Percentiles rank a stretch among this genome's conserved stretches.
Conservation (phyloP, 2,113 vertebrate species). For the Rhinoptilus africanus region DNA sequence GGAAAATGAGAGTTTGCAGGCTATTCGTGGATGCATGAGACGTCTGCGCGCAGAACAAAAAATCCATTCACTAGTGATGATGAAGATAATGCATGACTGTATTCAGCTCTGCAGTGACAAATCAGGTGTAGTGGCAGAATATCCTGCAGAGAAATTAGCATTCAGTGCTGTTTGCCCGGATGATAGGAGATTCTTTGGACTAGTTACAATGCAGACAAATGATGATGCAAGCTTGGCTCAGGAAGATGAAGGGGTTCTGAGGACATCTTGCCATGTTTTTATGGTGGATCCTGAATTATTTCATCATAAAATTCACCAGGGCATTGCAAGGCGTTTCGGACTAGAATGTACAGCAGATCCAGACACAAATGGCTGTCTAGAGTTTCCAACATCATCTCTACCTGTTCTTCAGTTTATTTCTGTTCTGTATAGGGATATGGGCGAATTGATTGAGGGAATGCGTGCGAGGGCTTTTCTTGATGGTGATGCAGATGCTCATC, state of each 20-base stretch:
- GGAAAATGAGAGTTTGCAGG: slow-evolving; percentile 92
- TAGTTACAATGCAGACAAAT: slow-evolving; percentile 93
- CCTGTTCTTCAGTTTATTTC: slow-evolving; percentile 95
- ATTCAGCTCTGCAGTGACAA: slow-evolving; percentile 88
- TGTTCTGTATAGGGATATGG: slow-evolving; percentile 95
- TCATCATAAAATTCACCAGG: slow-evolving; percentile 89
- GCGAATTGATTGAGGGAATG: slow-evolving; percentile 91
- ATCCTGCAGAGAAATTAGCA: slow-evolving; percentile 94
- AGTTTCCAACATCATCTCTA: slow-evolving; percentile 92
- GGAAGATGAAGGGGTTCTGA: slow-evolving; percentile 83
- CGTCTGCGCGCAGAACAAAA: slow-evolving; percentile 93
- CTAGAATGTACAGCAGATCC: slow-evolving; percentile 94
- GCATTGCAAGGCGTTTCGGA: slow-evolving; percentile 87
- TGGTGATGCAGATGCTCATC: slow-evolving; percentile 87
- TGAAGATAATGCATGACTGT: slow-evolving; percentile 95
- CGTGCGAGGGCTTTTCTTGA: slow-evolving; percentile 91
- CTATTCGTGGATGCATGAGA: slow-evolving; percentile 96
- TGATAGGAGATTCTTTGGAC: slow-evolving; percentile 91
- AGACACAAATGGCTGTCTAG: slow-evolving; percentile 91
- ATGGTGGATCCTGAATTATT: slow-evolving; percentile 96
- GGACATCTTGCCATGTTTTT: slow-evolving; percentile 97
- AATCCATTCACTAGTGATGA: slow-evolving; percentile 91
- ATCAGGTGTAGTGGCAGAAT: slow-evolving; percentile 84
- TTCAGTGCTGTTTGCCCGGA: slow-evolving; percentile 97
- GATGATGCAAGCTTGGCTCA: slow-evolving; percentile 77